These are phyloP conservation scores for Dryas iulia DNA, from an alignment of 1,140 invertebrate species.

Conservation along the genomic window DNA sequence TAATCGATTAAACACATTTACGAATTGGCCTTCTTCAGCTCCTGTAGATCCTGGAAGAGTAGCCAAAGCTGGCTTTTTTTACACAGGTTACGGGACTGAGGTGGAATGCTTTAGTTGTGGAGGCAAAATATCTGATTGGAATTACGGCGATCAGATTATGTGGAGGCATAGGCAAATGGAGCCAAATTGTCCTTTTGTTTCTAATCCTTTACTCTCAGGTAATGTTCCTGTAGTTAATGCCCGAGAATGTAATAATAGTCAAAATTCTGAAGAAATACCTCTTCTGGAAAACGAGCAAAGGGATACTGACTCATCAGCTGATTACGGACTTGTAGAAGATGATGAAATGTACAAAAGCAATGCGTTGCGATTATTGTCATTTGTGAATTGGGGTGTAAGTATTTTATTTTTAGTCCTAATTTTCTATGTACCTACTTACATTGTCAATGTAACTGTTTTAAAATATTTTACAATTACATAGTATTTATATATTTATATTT, in stretches of 20 bases:
- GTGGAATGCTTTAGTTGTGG: slow-evolving; percentile 90
- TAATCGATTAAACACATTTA: slow-evolving; percentile 85
- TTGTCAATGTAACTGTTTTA: too few species aligned
- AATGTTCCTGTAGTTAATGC: slow-evolving; percentile 81
- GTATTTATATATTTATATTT: too few species aligned
- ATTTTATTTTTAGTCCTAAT: neutral
- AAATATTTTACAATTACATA: too few species aligned
- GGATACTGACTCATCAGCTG: slow-evolving; percentile 26
- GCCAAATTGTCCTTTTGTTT: slow-evolving; percentile 87
- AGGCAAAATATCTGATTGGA: slow-evolving; percentile 86
- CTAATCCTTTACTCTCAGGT: slow-evolving; percentile 82
- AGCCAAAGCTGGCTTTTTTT: slow-evolving; percentile 92
- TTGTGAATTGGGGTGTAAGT: slow-evolving; percentile 84
- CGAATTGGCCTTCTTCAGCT: slow-evolving; percentile 85
- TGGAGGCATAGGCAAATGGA: slow-evolving; percentile 82
- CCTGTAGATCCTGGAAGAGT: slow-evolving; percentile 84
- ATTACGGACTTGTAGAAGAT: slow-evolving; percentile 58
- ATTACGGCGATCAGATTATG: slow-evolving; percentile 88
- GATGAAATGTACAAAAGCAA: slow-evolving; percentile 78
- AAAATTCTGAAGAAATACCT: slow-evolving; percentile 15
- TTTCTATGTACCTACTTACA: neutral
- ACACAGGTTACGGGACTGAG: slow-evolving; percentile 83
- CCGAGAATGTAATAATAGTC: slow-evolving; percentile 39
- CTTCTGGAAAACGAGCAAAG: slow-evolving; percentile 14
- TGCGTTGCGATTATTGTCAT: slow-evolving; percentile 81